These are phyloP conservation scores for Drosophila meridionalis DNA, from an alignment of 2,888 invertebrate species.

Conservation along the genomic window DNA sequence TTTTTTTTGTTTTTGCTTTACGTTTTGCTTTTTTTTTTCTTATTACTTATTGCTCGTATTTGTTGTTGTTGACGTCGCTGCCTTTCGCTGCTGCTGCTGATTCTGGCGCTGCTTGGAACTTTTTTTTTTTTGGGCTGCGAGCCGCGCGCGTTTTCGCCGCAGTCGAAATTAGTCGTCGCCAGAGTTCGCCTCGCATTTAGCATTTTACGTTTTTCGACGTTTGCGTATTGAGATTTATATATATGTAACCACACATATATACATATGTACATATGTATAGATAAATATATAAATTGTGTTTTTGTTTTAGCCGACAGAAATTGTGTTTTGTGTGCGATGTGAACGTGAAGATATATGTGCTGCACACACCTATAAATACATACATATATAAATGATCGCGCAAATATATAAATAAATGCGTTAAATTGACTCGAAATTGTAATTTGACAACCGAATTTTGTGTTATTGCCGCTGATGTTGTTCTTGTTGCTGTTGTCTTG, in stretches of 20 bases:
- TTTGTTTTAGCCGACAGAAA: conserved; percentile 44
- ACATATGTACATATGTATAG: neutral
- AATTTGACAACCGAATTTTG: conserved; percentile 50
- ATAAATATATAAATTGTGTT: conserved; percentile 24
- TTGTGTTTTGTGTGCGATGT: conserved; percentile 56
- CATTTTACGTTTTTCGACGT: conserved; percentile 53
- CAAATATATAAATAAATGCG: conserved; percentile 39
- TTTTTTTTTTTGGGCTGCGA: conserved; percentile 54
- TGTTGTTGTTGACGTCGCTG: conserved; percentile 37
- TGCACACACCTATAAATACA: conserved; percentile 15
- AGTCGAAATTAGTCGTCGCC: conserved; percentile 76
- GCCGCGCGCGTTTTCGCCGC: conserved; percentile 72
- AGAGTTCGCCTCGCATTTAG: conserved; percentile 69
- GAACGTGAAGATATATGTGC: conserved; percentile 54
- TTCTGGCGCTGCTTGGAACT: conserved; percentile 43
- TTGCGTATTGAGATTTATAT: conserved; percentile 51
- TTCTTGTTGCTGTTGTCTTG: conserved; percentile 21
- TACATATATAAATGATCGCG: conserved; percentile 11
- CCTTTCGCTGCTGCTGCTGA: conserved; percentile 24
- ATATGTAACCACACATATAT: neutral
- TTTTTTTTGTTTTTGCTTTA: conserved; percentile 46
- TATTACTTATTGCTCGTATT: conserved; percentile 50
- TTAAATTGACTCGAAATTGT: conserved; percentile 45
- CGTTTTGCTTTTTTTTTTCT: conserved; percentile 39
- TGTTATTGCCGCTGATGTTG: conserved; percentile 26